Evolutionary conservation across 2,797 vertebrate species (phyloP), one percentile per base, ranked within the genome.

Genomic region (Rhinella marina): DNA sequence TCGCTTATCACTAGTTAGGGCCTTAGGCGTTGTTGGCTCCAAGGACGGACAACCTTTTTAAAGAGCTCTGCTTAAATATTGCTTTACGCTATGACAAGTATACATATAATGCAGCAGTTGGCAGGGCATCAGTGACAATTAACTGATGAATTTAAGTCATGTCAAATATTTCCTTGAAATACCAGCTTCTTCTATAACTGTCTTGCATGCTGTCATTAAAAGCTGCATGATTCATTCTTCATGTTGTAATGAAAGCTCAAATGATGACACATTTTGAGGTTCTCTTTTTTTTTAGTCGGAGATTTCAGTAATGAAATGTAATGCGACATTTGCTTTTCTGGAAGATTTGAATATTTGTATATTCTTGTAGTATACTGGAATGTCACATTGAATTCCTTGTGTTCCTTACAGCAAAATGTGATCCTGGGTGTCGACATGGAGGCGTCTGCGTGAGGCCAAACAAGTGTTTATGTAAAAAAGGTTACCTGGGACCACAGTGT

Each of bases 391-490:
- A 48, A 57, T 68, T 48, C 61, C 25, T 83, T 89, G 48, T 89
- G 7, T 23, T 17, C 10, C 88, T 91, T 78, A 85, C 91, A 99
- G 98, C 98, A 86, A 99, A 99, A 93, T 99, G 98, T 92, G 97
- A 99, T 84, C 98, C 97, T 64, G 93, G 93, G 2, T 99, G 98
- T 92, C 97, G 96, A 89, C 98, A 99, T 0, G 97, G 98, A 86
- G 98, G 98, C 13, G 97, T 98, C 90, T 99, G 98, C 61, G 94
- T 98, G 88, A 96, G 98, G 93, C 98, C 98, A 27, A 97, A 96
- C 93, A 97, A 96, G 93, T 99, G 98, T 94, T 95, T 99, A 89
- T 99, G 98, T 91, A 99, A 99, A 93, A 98, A 97, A 90, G 97
- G 98, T 85, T 99, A 97, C 92, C 97, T 97, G 0, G 98, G 98